These are phyloP conservation scores for Sebastes reedi DNA, from an alignment of 2,797 vertebrate genomes.

Conservation along the genomic window DNA sequence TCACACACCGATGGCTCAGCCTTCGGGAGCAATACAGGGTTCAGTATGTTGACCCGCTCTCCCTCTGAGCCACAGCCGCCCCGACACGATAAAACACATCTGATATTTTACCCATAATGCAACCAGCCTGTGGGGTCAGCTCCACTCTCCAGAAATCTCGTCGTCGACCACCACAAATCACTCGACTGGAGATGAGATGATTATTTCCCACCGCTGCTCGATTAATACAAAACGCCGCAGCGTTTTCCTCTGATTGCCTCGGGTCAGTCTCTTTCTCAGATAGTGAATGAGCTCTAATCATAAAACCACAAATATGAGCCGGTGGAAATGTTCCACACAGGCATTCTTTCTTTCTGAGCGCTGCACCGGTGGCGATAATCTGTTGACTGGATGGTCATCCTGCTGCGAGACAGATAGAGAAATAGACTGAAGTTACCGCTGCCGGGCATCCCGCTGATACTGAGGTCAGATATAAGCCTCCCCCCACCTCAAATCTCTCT, in stretches of 20 bases:
- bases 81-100: not conserved
- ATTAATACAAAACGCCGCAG: not conserved
- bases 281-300: not conserved
- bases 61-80: too few species aligned
- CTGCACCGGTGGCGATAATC: slow-evolving; percentile 14
- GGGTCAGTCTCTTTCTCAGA: not conserved
- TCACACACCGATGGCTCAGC: too few species aligned
- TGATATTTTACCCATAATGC: slow-evolving; percentile 3
- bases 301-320: not conserved
- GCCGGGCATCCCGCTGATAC: slow-evolving; percentile 27
- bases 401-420: slow-evolving; percentile 47
- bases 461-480: slow-evolving; percentile 44
- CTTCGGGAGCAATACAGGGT: too few species aligned
- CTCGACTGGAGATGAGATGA: not conserved
- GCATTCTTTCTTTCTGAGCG: not conserved
- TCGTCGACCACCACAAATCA: not conserved
- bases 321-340: not conserved
- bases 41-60: too few species aligned
- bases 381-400: slow-evolving; percentile 41
- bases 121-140: not conserved
- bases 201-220: not conserved
- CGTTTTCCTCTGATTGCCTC: not conserved
- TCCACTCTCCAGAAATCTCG: not conserved
- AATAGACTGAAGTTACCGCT: slow-evolving; percentile 29
- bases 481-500: slow-evolving; percentile 35